Percentiles rank a stretch among this genome's conserved stretches.
These are phyloP conservation scores for Hylyphantes graminicola DNA, from an alignment of 1,140 invertebrate genomes.

Conservation along the genomic window DNA sequence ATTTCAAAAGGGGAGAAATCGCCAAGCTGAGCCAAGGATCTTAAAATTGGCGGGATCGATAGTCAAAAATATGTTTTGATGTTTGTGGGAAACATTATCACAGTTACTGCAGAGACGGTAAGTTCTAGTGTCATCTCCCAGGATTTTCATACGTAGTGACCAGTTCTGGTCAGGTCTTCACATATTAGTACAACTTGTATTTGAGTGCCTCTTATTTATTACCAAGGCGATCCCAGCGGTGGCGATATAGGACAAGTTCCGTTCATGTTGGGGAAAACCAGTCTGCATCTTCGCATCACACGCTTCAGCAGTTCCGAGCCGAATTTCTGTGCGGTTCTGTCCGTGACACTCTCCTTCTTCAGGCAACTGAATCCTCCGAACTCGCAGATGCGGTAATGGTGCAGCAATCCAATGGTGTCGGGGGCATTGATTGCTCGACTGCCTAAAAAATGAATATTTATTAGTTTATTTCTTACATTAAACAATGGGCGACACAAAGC, in stretches of 20 bases:
- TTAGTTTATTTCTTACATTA: background rate
- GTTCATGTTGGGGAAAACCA: conserved; percentile 20
- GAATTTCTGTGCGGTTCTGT: conserved; percentile 58
- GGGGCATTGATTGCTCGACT: conserved; percentile 78
- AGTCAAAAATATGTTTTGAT: no score
- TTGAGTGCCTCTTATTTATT: background rate
- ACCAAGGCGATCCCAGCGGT: conserved; percentile 59
- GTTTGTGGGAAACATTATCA: no score
- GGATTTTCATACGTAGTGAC: no score
- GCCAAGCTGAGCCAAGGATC: no score
- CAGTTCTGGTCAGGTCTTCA: no score
- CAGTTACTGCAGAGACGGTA: no score
- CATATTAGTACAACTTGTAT: no score
- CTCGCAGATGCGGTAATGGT: conserved; percentile 90
- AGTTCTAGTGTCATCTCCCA: no score
- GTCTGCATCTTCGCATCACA: conserved; percentile 23
- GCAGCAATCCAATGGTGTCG: conserved; percentile 83
- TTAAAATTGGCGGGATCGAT: no score
- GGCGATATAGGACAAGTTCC: conserved; percentile 59
- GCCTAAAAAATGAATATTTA: conserved; percentile 34
- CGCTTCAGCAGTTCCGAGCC: conserved; percentile 41
- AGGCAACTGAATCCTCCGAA: conserved; percentile 87
- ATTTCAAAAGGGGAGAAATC: no score
- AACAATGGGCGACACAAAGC: no score
- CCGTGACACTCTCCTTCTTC: conserved; percentile 70